A percentile compares a stretch with the other conserved stretches of the same genome.
Conservation (phyloP, 2,888 invertebrate species). For the Deilephila porcellus region DNA sequence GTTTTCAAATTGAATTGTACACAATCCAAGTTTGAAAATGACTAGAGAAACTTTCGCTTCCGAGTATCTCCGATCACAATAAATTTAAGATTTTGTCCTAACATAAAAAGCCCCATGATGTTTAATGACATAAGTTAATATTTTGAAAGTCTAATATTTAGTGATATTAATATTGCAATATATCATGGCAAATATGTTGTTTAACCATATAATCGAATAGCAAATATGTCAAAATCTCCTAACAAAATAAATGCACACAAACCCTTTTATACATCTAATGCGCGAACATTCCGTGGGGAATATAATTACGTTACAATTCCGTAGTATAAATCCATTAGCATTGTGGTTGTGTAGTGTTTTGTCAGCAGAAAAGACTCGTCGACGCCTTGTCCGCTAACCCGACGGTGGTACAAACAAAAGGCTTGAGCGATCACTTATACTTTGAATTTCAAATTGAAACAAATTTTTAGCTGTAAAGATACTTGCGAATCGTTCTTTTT, state of each 20-base stretch:
- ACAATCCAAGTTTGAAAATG: background rate
- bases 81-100: too few species aligned
- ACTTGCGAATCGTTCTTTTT: too few species aligned
- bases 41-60: too few species aligned
- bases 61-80: too few species aligned
- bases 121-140: too few species aligned
- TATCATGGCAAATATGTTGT: too few species aligned
- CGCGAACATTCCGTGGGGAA: background rate
- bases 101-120: too few species aligned
- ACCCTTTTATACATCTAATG: background rate
- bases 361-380: conserved; percentile 40
- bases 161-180: too few species aligned
- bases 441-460: background rate
- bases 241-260: background rate
- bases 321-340: conserved; percentile 4
- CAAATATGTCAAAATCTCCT: background rate
- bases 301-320: background rate
- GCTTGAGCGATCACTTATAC: background rate
- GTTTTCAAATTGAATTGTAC: conserved; percentile 4
- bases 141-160: too few species aligned
- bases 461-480: too few species aligned
- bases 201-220: too few species aligned
- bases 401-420: conserved; percentile 17
- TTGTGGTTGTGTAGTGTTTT: conserved; percentile 35
- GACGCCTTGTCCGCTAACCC: conserved; percentile 36